Evolutionary conservation across 2,113 vertebrate genomes (phyloP), one percentile per base, ranked within the genome.

Genomic region (Hypocryptadius cinnamomeus): DNA sequence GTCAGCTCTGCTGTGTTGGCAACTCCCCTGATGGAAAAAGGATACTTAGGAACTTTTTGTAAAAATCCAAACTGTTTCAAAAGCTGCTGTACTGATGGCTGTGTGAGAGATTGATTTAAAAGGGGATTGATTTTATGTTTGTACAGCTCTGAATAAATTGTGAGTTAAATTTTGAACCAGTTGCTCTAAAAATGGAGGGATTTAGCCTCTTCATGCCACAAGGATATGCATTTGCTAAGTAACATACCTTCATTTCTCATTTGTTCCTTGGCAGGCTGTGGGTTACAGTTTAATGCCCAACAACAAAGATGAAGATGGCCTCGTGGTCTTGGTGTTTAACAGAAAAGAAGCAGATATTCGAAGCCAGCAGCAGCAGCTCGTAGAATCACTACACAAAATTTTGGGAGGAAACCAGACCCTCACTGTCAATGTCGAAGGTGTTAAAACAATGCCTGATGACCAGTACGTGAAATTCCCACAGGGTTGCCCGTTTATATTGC

Each of bases 241-340:
- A 39, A 71, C 3, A 2, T 5, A 27, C 23, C 33, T 33, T 28
- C 7, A 2, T 15, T 45, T 84, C 47, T 51, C 33, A 10, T 73
- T 47, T 65, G 25, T 78, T 92, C 13, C 73, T 74, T 81, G 68
- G 44, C 92, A 99, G 99, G 99, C 99, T 14, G 99, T 99, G 89
- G 99, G 99, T 82, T 99, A 98, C 86, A 99, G 98, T 96, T 99
- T 99, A 90, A 98, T 99, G 96, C 98, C 98, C 31, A 98, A 97
- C 78, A 99, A 98, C 92, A 99, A 99, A 92, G 99, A 99, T 47
- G 99, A 99, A 96, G 99, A 99, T 83, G 99, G 99, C 25, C 95
- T 99, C 10, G 98, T 99, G 80, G 98, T 98, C 51, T 95, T 99
- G 95, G 97, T 98, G 91, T 98, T 99, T 44, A 98, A 98, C 93